Evolutionary conservation across 2,797 vertebrate genomes (phyloP).

Genomic region (Mionectes olivaceus): DNA sequence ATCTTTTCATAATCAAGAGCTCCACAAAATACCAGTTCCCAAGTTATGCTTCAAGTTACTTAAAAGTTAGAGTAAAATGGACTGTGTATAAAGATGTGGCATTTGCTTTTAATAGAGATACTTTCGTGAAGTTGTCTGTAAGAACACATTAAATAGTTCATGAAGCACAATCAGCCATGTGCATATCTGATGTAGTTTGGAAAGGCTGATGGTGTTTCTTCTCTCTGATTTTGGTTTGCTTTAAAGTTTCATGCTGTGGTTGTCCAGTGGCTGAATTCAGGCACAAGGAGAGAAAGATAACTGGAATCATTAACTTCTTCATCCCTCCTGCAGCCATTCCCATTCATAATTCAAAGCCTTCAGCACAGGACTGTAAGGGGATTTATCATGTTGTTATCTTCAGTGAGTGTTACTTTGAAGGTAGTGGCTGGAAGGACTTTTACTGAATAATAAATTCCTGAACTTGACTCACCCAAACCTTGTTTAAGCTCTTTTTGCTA

Average conservation of each 20-base stretch:
- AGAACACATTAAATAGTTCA: neutral
- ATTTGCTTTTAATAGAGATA: neutral
- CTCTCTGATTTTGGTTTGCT: neutral
- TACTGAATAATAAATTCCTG: neutral
- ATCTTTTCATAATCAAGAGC: neutral
- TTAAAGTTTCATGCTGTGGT: neutral
- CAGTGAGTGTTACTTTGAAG: neutral
- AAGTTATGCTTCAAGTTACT: neutral
- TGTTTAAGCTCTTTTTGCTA: neutral
- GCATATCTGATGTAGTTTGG: neutral
- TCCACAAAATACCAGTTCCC: neutral
- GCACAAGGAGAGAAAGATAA: neutral
- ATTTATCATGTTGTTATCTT: neutral
- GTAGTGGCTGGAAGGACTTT: neutral
- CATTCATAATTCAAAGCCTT: constrained; percentile 5
- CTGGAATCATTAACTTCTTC: neutral
- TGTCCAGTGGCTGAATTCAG: constrained; percentile 5
- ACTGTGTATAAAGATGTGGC: neutral
- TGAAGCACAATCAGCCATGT: neutral
- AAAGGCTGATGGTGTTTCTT: neutral
- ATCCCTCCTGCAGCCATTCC: neutral
- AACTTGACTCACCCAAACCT: neutral
- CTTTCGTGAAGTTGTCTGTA: neutral
- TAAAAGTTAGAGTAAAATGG: neutral
- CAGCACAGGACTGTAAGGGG: neutral